Conservation (phyloP, 2,888 invertebrate genomes). For the Seladonia tumulorum region DNA sequence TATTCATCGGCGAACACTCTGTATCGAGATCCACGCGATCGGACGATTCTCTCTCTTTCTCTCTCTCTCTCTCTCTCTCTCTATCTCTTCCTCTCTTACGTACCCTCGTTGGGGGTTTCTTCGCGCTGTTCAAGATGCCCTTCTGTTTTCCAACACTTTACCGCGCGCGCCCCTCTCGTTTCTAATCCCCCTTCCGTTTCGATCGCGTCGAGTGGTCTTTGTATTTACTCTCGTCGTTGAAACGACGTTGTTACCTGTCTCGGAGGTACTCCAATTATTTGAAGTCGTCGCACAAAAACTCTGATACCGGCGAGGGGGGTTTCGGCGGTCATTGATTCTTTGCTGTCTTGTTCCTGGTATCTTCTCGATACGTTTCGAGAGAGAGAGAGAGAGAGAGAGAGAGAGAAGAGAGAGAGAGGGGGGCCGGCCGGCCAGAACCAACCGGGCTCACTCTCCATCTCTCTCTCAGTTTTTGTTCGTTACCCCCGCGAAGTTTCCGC, state of each 20-base stretch:
- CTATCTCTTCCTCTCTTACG: neutral
- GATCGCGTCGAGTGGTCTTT: constrained; percentile 12
- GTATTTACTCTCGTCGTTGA: constrained; percentile 12
- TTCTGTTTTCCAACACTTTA: neutral
- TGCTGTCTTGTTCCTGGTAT: constrained; percentile 5
- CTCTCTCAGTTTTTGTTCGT: constrained; percentile 56
- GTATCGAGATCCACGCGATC: neutral
- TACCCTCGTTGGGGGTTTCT: neutral
- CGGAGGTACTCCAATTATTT: constrained; percentile 38
- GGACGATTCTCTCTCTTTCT: neutral
- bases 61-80: neutral
- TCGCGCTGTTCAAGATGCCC: neutral
- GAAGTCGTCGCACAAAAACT: constrained; percentile 17
- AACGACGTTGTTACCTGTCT: constrained; percentile 31
- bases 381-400: neutral
- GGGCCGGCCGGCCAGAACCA: neutral
- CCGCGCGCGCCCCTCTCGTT: neutral
- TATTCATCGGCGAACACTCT: constrained; percentile 4
- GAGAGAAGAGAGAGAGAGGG: too few species aligned
- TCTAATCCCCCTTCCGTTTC: neutral
- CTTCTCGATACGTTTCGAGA: constrained; percentile 38
- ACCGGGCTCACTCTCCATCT: neutral
- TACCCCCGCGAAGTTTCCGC: constrained; percentile 38
- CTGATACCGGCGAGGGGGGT: neutral
- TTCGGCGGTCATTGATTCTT: constrained; percentile 39